Base-by-base conservation (phyloP, 2,888 invertebrate species). In the Oxyscelio sp. region DNA sequence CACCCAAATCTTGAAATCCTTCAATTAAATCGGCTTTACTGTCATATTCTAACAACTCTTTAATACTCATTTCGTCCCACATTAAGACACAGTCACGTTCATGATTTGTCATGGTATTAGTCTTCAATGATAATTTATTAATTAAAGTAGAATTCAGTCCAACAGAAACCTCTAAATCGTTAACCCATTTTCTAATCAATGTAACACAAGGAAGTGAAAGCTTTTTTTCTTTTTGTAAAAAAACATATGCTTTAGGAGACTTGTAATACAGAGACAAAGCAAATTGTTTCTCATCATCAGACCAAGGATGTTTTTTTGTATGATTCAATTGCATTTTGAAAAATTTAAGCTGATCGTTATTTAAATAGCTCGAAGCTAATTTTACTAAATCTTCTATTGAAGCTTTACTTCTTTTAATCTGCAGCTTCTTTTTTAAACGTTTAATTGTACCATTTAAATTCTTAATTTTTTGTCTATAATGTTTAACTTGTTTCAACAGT, bases 241-340 rank as follows among this genome's bases (percentile, higher is more conserved):
- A 89, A 45, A 63, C 81, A 66, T 91, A 92, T 3, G 86, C 78
- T 22, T 86, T 70, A 4, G 91, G 91, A 2, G 91, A 91, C 85
- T 88, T 89, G 59, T 91, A 88, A 87, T 83, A 91, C 40, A 91
- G 56, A n/a, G 85, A 79, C 9, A 91, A 27, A 43, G 90, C 88
- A 59, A 89, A 83, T 59, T 89, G 77, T 17, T 74, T 74, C 17
- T 74, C 61, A 27, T 52, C 48, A 11, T 73, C 73, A 13, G 17
- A 17, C 52, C 63, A 74, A 8, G 48, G 11, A 15, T 59, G 31
- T 22, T 43, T 45, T 22, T 74, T 63, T 13, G 11, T 31, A 27
- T 74, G 73, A 19, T 27, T 75, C 21, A 75, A 40, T 24, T 74
- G 63, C 63, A 74, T 56, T 63, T 63, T 54, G 6, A 73, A 61